Evolutionary conservation across 1,140 invertebrate genomes (phyloP).

Genomic region (Prorops nasuta): DNA sequence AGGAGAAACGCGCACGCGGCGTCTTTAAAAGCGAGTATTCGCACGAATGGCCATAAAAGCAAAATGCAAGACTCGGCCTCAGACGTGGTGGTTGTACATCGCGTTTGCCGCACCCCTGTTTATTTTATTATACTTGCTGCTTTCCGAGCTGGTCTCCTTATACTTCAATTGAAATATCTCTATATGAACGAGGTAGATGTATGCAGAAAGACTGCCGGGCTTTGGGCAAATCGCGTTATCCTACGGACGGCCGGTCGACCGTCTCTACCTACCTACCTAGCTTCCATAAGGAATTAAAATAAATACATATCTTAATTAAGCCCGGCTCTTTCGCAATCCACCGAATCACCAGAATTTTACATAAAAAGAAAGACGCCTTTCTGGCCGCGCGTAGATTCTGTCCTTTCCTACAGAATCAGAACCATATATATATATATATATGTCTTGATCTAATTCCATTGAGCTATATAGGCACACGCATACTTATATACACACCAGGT

Average conservation of each 20-base stretch:
- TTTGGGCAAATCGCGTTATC: constrained; percentile 55
- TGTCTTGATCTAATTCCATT: too few relatives aligned
- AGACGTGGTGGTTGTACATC: background rate
- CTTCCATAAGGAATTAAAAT: constrained; percentile 50
- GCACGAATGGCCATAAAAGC: constrained; percentile 18
- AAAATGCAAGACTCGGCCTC: constrained; percentile 21
- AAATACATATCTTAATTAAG: constrained; percentile 58
- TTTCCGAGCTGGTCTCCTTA: constrained; percentile 37
- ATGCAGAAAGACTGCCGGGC: constrained; percentile 36
- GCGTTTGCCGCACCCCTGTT: constrained; percentile 20
- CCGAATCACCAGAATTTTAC: constrained; percentile 30
- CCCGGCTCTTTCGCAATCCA: constrained; percentile 36
- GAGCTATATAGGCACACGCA: too few relatives aligned
- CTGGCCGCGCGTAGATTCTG: too few relatives aligned
- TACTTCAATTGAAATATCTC: constrained; percentile 50
- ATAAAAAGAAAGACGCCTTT: too few relatives aligned
- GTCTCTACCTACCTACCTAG: constrained; percentile 27
- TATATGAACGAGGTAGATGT: constrained; percentile 36
- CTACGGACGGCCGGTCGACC: constrained; percentile 34
- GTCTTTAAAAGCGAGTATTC: constrained; percentile 24
- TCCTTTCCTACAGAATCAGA: too few relatives aligned
- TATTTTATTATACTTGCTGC: constrained; percentile 42
- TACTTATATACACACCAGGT: too few relatives aligned
- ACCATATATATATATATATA: too few relatives aligned
- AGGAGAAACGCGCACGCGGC: constrained; percentile 8